Conservation (phyloP, 2,888 invertebrate species). For the Ecliptopera silaceata region DNA sequence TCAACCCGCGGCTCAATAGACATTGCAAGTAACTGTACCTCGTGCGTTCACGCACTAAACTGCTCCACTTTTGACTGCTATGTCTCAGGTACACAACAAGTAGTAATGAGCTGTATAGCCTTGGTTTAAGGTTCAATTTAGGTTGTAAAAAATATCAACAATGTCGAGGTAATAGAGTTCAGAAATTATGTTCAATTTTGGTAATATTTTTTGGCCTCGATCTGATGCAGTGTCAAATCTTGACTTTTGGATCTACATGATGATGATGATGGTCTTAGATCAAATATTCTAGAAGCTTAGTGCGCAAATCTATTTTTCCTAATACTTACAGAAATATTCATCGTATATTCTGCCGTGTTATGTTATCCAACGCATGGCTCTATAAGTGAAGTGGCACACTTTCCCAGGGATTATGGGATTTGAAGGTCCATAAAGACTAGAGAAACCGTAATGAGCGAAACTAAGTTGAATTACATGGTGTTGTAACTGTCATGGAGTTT, state of each 20-base stretch:
- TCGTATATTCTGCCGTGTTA: not conserved
- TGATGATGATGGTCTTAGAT: too few relatives aligned
- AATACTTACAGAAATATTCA: too few relatives aligned
- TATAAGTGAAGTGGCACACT: constrained; percentile 37
- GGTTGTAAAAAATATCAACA: not conserved
- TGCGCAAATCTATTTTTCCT: too few relatives aligned
- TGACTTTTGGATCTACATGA: too few relatives aligned
- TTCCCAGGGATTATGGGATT: constrained; percentile 34
- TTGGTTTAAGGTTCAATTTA: not conserved
- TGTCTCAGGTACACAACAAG: constrained; percentile 8
- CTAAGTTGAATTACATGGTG: constrained; percentile 20
- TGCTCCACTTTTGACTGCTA: constrained; percentile 42
- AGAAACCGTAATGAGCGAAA: constrained; percentile 27
- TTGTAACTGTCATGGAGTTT: constrained; percentile 10
- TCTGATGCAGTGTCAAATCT: too few relatives aligned
- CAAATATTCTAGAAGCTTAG: too few relatives aligned
- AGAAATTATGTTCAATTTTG: too few relatives aligned
- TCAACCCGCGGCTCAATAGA: constrained; percentile 20
- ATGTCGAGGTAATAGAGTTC: too few relatives aligned
- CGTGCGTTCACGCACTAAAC: constrained; percentile 37
- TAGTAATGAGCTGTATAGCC: not conserved
- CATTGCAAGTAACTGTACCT: constrained; percentile 39
- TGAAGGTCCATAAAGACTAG: constrained; percentile 8
- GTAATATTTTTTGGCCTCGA: too few relatives aligned
- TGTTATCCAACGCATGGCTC: constrained; percentile 24